These are phyloP conservation scores for Dasyurus viverrinus DNA, from an alignment of 2,113 vertebrate species.

Conservation along the genomic window DNA sequence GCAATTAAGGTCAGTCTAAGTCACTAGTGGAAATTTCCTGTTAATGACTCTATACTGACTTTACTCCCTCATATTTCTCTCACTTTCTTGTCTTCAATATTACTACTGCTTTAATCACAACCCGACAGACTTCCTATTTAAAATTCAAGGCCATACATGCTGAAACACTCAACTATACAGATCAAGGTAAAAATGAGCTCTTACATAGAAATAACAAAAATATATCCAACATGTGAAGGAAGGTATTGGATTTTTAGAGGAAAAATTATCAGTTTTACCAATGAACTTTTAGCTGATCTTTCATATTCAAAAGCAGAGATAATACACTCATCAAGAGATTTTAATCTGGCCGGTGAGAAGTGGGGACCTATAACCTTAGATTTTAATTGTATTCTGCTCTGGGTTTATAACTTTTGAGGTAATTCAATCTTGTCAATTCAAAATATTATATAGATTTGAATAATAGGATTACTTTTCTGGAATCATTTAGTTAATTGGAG, in stretches of 20 bases:
- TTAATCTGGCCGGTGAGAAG: not conserved
- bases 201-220: not conserved
- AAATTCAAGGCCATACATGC: not conserved
- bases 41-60: not conserved
- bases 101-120: not conserved
- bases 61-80: not conserved
- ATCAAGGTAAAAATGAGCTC: not conserved
- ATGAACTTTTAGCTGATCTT: not conserved
- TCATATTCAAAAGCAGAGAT: not conserved
- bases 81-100: not conserved
- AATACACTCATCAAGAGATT: not conserved
- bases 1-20: slow-evolving; percentile 32
- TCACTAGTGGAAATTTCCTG: slow-evolving; percentile 33
- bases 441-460: not conserved
- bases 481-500: not conserved
- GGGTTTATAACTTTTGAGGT: not conserved
- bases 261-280: not conserved
- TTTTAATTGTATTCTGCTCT: not conserved
- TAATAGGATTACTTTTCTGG: not conserved
- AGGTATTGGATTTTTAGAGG: not conserved
- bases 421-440: not conserved
- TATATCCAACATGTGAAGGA: not conserved
- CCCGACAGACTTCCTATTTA: not conserved
- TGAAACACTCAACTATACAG: not conserved
- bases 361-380: not conserved